Base-by-base conservation (phyloP, 2,888 invertebrate species). In the Caenorhabditis imperialis region DNA sequence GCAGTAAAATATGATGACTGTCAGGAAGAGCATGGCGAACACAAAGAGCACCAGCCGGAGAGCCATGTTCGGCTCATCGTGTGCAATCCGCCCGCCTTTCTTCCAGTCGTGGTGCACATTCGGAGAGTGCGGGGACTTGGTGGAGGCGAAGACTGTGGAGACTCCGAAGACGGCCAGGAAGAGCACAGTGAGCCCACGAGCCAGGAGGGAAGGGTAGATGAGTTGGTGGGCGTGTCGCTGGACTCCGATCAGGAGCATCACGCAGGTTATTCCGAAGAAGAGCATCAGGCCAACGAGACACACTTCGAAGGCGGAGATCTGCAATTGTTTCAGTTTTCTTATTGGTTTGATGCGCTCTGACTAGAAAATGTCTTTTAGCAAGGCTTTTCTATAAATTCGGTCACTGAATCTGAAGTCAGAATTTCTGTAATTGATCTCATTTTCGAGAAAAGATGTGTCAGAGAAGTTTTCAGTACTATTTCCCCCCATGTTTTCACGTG, bases 81-180 rank as follows among this genome's bases (percentile, higher is more conserved):
- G 22, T 6, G 40, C 54, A 5, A 40, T 12, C 18, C 48, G 47
- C 16, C 47, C 44, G 23, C 40, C 37, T 12, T 20, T 18, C 23
- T 50, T 25, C 47, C 45, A 42, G 10, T 27, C 40, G 16, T 51
- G 23, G 10, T 47, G 45, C 33, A 25, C 47, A n/a, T 35, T 27
- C 25, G 61, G 38, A 12, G 55, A 23, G 30, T 53, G 38, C 3
- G 37, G 55, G 22, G 25, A 50, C 37, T 50, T 63, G 4, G 51
- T 40, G 14, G 74, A 76, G 6, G 82, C 61, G 44, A 85, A 81
- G 23, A 84, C 80, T 5, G 78, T 74, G 6, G 81, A 84, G 7
- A 85, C 85, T 37, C 85, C 85, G 62, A 85, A 85, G 8, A 84
- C 85, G 22, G 82, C 75, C 16, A 85, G 75, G 51, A 85, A 85